Evolutionary conservation across 2,797 vertebrate species (phyloP), one percentile per base, ranked within the genome.

Genomic region (Bucorvus abyssinicus): DNA sequence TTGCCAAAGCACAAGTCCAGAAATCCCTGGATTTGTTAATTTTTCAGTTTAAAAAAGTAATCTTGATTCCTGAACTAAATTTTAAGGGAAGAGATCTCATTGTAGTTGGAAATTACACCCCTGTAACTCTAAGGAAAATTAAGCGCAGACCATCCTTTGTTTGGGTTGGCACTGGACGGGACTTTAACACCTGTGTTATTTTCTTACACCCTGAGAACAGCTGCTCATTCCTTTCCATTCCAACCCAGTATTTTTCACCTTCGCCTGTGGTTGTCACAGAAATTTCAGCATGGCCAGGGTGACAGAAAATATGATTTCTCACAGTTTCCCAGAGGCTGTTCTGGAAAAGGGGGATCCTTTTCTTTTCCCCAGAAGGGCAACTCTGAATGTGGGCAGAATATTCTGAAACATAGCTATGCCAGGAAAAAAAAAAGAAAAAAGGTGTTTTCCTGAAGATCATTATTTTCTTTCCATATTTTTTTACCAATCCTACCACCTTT

Each of bases 131-230:
- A 45, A 82, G 36, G 49, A 92, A 96, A 94, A 93, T 87, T 77
- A 57, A 36, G 81, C 71, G 85, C 91, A 95, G 84, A 75, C 64
- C 88, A 89, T 71, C 38, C 40, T 84, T 94, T 96, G 75, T 96
- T 96, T 96, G 78, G 64, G 57, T 96, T 97, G 96, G 95, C 95
- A 77, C 38, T 34, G 78, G 60, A 89, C 42, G 81, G 53, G 49
- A 87, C 80, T 93, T 94, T 83, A 64, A 77, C 95, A 94, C 94
- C 86, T 95, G 80, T 49, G 38, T 65, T 93, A 87, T 92, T 93
- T 96, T 91, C 79, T 86, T 79, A 42, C 18, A 67, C 27, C 22
- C 44, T 8, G 5, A 84, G 70, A 94, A 55, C 80, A 93, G 52
- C 52, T 15, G 2, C 45, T 92, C 77, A 74, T 89, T 93, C 49